Base-by-base conservation (phyloP, 2,888 invertebrate genomes). In the Biston betularia region DNA sequence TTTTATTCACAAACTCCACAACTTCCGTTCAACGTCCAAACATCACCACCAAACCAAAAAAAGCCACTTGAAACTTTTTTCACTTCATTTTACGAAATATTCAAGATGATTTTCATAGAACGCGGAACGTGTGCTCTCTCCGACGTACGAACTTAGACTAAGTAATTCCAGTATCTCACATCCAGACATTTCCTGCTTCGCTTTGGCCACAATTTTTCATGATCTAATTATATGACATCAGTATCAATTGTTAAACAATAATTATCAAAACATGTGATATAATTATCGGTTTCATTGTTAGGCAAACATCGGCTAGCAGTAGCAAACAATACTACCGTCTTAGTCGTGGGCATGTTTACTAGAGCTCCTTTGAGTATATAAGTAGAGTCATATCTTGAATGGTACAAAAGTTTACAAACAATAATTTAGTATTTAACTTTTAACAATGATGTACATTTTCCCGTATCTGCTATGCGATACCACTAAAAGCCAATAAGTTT, bases 81-180 rank as follows among this genome's bases (percentile, higher is more conserved):
- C 63, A 68, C 63, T 58, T 61, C 61, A 60, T 69, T 49, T 60
- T 62, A 70, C 69, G 70, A 72, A 72, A 70, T 53, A 69, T 67
- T 59, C 58, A 49, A 50, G n/a, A n/a, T 71, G 68, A 70, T 70
- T 72, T 69, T 74, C 70, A 63, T 69, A 68, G 68, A 64, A 70
- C 60, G 53, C 46, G 63, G 10, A n/a, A 57, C 66, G 66, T 57
- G 48, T n/a, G 48, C 14, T 12, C 49, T 10, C 48, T 40, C 0
- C 62, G 57, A 15, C 33, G 42, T 42, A 1, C 53, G 34, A 34
- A 35, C 53, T 48, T 40, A 14, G 62, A 66, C 66, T 66, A 59
- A 40, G n/a, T n/a, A 15, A 4, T 6, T 7, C 10, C 53, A 61
- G 64, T 58, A 63, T 14, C 52, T 42, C 53, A 40, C 38, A 7